These are phyloP conservation scores for Chondrilla cf. caribensis DNA, from an alignment of 37 sponge, comb jelly and placozoan genomes.

Conservation along the genomic window DNA sequence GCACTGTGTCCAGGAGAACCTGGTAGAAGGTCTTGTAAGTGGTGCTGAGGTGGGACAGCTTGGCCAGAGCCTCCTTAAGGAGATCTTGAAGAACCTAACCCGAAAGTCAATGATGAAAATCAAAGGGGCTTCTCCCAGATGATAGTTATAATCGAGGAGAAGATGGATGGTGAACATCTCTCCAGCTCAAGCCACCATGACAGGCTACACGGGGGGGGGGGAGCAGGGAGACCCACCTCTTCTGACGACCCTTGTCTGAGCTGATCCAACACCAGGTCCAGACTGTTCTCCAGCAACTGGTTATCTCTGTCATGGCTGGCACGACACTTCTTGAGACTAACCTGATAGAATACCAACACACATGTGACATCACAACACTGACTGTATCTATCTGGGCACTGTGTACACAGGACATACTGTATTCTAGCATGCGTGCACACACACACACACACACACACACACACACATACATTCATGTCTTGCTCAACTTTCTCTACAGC, in stretches of 20 bases:
- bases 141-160: no score
- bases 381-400: background rate
- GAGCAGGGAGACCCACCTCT: constrained; percentile 48
- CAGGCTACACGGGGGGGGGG: background rate
- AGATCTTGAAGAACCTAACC: constrained; percentile 27
- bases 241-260: constrained; percentile 60
- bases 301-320: constrained; percentile 53
- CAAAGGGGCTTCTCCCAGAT: no score
- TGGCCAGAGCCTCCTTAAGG: constrained; percentile 31
- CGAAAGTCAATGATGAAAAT: no score
- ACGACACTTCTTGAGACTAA: constrained; percentile 52
- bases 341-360: constrained; percentile 35
- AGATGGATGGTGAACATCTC: background rate
- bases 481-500: constrained; percentile 11
- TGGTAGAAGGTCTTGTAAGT: constrained; percentile 39
- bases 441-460: background rate
- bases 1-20: background rate
- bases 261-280: constrained; percentile 77
- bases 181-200: background rate
- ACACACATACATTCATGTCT: background rate
- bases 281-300: constrained; percentile 72
- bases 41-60: constrained; percentile 40
- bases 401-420: background rate
- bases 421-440: background rate
- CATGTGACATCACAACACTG: background rate